Conservation (phyloP, 92 coral and sea anemone genomes). For the Nematostella vectensis region DNA sequence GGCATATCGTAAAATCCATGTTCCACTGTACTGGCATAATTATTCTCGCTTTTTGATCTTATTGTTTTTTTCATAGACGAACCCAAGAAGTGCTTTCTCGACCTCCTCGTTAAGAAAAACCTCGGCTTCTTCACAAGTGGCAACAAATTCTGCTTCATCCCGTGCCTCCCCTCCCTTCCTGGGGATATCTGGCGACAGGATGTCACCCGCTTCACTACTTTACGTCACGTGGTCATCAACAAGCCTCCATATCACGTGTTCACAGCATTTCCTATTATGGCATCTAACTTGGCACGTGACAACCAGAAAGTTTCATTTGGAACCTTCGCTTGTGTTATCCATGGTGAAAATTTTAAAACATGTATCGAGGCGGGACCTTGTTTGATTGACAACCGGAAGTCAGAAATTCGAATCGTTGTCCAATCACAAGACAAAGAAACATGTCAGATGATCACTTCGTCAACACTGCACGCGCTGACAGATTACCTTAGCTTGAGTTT, state of each 20-base stretch:
- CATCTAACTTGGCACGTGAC: constrained; percentile 15
- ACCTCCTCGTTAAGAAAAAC: constrained; percentile 32
- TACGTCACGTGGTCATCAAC: constrained; percentile 33
- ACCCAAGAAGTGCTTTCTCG: constrained; percentile 26
- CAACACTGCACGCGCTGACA: constrained; percentile 10
- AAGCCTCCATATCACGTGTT: constrained; percentile 28
- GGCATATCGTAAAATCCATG: too few relatives aligned
- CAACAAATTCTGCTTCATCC: constrained; percentile 25
- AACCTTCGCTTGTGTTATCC: constrained; percentile 28
- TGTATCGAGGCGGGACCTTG: constrained; percentile 65
- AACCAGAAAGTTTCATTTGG: constrained; percentile 28
- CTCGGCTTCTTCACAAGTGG: constrained; percentile 27
- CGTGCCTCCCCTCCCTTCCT: constrained; percentile 19
- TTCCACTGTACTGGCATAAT: too few relatives aligned
- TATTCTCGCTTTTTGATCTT: too few relatives aligned
- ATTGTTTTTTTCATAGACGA: constrained; percentile 30
- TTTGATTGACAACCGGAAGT: constrained; percentile 24
- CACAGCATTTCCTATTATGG: constrained; percentile 29
- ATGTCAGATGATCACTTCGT: constrained; percentile 9
- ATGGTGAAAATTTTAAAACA: constrained; percentile 22
- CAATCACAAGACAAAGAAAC: constrained; percentile 18
- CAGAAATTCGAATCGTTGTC: constrained; percentile 41
- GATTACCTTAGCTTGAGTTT: constrained; percentile 3
- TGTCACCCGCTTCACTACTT: constrained; percentile 18
- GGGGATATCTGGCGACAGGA: constrained; percentile 44